phyloP scores from a whole-genome alignment of 1,140 invertebrate genomes.

The Sweltsa coloradensis region DNA sequence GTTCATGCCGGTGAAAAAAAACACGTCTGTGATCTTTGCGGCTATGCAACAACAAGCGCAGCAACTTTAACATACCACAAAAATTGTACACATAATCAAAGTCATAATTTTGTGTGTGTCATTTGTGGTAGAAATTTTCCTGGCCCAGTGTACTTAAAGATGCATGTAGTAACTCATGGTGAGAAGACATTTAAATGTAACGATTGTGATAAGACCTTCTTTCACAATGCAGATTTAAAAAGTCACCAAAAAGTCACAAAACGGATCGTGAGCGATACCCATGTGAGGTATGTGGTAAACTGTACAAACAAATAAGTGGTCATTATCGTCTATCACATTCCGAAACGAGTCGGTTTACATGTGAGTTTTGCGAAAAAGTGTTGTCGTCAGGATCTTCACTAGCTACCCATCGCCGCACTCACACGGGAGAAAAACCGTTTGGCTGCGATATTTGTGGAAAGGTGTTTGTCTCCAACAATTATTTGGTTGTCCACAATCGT shows the following conservation, averaged over 20 bases:
- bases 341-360: slow-evolving; percentile 27
- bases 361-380: slow-evolving; percentile 39
- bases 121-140: not conserved
- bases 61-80: too few relatives aligned
- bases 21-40: too few relatives aligned
- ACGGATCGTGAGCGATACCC: slow-evolving; percentile 46
- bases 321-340: slow-evolving; percentile 27
- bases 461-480: slow-evolving; percentile 35
- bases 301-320: slow-evolving; percentile 18
- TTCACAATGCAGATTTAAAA: slow-evolving; percentile 15
- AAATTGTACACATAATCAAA: too few relatives aligned
- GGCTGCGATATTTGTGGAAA: slow-evolving; percentile 35
- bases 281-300: slow-evolving; percentile 32
- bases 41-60: too few relatives aligned
- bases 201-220: slow-evolving; percentile 19
- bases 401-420: slow-evolving; percentile 27
- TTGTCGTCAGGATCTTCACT: slow-evolving; percentile 31
- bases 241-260: slow-evolving; percentile 21
- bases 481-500: slow-evolving; percentile 29
- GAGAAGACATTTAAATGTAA: slow-evolving; percentile 14
- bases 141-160: not conserved
- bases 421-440: slow-evolving; percentile 34
- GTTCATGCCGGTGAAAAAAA: too few relatives aligned
- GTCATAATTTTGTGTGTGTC: too few relatives aligned
- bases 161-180: not conserved